phyloP scores from a whole-genome alignment of 2,797 vertebrate species.

The Melanotaenia trifasciata region DNA sequence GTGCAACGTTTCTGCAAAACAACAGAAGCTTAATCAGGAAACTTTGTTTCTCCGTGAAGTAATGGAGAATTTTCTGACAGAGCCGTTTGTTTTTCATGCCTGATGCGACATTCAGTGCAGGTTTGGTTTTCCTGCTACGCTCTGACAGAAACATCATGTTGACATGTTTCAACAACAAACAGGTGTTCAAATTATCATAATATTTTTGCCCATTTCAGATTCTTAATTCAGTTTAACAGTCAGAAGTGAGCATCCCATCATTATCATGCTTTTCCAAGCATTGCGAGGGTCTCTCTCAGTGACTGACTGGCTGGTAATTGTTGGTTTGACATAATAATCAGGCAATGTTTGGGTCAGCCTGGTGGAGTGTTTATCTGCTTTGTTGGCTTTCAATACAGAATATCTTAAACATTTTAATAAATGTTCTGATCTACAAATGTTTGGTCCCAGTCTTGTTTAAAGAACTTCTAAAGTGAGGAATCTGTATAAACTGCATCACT shows the following conservation, averaged over 20 bases:
- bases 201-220: neutral
- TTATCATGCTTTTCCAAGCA: neutral
- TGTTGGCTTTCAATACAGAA: neutral
- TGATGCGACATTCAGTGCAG: neutral
- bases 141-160: too few species aligned
- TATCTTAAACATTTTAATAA: neutral
- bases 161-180: too few species aligned
- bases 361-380: neutral
- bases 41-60: neutral
- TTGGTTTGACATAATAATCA: neutral
- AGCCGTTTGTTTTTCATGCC: neutral
- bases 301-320: neutral
- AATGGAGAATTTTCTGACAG: neutral
- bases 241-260: too few species aligned
- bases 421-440: neutral
- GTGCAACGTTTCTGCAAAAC: constrained; percentile 61
- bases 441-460: neutral
- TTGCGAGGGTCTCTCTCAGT: neutral
- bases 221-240: too few species aligned
- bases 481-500: neutral
- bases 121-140: too few species aligned
- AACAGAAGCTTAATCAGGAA: neutral
- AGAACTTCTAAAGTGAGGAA: neutral
- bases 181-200: too few species aligned
- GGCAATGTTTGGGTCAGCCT: neutral